Percentiles rank a stretch among this genome's conserved stretches.
phyloP scores from a whole-genome alignment of 2,113 vertebrate genomes.

The Ammodytes dubius region DNA sequence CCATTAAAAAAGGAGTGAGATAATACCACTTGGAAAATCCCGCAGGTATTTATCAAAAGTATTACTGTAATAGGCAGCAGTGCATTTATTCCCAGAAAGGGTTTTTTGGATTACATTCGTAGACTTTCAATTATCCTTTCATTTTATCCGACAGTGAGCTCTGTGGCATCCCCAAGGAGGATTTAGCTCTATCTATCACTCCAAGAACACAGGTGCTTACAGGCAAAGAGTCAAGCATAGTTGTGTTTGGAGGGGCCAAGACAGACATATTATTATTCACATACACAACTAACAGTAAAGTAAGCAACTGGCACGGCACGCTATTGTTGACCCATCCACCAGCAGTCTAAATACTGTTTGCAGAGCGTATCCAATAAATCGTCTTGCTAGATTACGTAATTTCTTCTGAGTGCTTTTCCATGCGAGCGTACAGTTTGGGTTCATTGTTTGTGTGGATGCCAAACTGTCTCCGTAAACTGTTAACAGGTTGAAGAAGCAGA shows the following conservation, averaged over 20 bases:
- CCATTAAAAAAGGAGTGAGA: constrained; percentile 25
- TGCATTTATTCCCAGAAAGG: constrained; percentile 45
- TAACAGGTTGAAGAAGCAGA: constrained; percentile 14
- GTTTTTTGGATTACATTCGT: constrained; percentile 45
- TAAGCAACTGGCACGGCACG: constrained; percentile 26
- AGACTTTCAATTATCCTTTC: constrained; percentile 51
- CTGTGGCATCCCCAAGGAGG: constrained; percentile 30
- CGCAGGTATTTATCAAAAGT: constrained; percentile 33
- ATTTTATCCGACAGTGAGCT: constrained; percentile 30
- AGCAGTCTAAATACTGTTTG: constrained; percentile 23
- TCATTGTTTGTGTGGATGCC: constrained; percentile 11
- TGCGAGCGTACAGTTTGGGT: constrained; percentile 13
- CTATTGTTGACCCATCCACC: constrained; percentile 26
- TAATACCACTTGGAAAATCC: constrained; percentile 31
- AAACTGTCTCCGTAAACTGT: constrained; percentile 37
- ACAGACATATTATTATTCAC: constrained; percentile 21
- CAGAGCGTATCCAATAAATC: constrained; percentile 42
- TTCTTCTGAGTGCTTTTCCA: constrained; percentile 60
- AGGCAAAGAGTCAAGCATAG: constrained; percentile 34
- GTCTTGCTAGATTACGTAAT: constrained; percentile 46
- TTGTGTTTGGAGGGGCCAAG: constrained; percentile 15
- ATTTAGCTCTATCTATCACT: constrained; percentile 49
- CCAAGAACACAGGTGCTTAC: constrained; percentile 33
- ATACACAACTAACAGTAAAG: constrained; percentile 31
- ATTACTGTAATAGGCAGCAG: constrained; percentile 25